These are phyloP conservation scores for Dasypus novemcinctus DNA, from an alignment of 2,113 vertebrate genomes.

Conservation along the genomic window DNA sequence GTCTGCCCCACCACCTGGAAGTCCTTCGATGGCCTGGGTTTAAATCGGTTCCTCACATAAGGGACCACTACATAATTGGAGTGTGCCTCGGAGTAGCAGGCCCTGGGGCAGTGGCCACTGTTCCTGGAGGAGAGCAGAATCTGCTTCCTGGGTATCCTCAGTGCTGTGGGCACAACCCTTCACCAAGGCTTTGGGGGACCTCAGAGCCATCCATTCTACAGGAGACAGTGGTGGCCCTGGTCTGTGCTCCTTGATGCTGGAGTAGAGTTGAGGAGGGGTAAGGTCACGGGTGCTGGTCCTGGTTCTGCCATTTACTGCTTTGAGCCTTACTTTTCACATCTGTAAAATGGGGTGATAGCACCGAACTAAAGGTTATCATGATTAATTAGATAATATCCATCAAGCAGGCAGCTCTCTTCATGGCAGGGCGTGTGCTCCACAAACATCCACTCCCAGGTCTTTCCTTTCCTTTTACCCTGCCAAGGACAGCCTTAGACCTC, in stretches of 20 bases:
- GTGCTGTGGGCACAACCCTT: no score
- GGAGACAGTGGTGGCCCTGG: neutral
- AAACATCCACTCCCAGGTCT: neutral
- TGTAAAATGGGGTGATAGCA: neutral
- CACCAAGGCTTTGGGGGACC: neutral
- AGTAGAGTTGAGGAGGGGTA: neutral
- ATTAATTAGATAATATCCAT: neutral
- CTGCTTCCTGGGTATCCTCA: neutral
- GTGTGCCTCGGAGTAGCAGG: no score
- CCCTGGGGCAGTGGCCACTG: neutral
- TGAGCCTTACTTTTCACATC: neutral
- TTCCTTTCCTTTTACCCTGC: neutral
- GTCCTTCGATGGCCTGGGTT: neutral
- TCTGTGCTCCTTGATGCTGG: neutral
- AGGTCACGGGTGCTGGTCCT: neutral
- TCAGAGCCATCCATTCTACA: neutral
- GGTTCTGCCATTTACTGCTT: neutral
- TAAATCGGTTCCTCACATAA: neutral
- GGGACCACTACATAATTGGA: fast-evolving
- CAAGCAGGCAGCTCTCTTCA: fast-evolving
- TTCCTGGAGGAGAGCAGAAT: neutral
- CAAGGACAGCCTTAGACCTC: neutral
- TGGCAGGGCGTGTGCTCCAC: fast-evolving
- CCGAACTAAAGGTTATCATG: no score
- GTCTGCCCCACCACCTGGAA: neutral